Percentiles rank a stretch among this genome's conserved stretches.
Evolutionary conservation across 1,140 invertebrate species (phyloP).

Genomic region (Drosophila murphyi): DNA sequence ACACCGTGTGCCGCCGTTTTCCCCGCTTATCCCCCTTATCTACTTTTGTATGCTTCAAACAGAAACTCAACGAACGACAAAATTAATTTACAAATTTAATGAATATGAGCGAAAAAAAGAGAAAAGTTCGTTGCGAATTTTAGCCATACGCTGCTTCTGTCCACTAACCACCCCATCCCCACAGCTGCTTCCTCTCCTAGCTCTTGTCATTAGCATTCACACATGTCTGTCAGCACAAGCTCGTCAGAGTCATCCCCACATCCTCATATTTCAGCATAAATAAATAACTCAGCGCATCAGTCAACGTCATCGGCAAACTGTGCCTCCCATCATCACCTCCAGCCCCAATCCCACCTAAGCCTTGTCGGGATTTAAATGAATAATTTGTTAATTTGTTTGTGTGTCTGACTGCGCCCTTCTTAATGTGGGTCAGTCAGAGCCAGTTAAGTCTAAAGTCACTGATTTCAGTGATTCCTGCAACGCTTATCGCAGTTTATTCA

Average conservation of each 20-base stretch:
- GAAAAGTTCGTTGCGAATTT: constrained; percentile 36
- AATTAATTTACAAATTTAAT: constrained; percentile 79
- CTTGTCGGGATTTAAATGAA: constrained; percentile 66
- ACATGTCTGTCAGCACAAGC: constrained; percentile 44
- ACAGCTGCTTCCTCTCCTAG: neutral
- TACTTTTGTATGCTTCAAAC: constrained; percentile 67
- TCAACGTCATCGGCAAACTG: constrained; percentile 56
- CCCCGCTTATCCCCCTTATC: neutral
- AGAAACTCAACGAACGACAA: constrained; percentile 74
- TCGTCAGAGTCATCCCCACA: constrained; percentile 8
- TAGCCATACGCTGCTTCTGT: constrained; percentile 11
- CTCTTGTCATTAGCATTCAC: constrained; percentile 41
- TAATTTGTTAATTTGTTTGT: constrained; percentile 66
- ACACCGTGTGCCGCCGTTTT: neutral
- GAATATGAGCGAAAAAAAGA: constrained; percentile 52
- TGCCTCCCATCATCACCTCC: neutral
- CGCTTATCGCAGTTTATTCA: neutral
- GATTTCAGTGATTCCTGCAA: neutral
- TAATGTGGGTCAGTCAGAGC: constrained; percentile 18
- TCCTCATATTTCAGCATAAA: constrained; percentile 55
- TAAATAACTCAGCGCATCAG: constrained; percentile 59
- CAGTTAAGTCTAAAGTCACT: constrained; percentile 22
- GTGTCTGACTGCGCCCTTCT: constrained; percentile 22
- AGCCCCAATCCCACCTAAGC: neutral
- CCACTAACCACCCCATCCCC: neutral